Base-by-base conservation (phyloP, 2,888 invertebrate species). In the Odontocerum albicorne region DNA sequence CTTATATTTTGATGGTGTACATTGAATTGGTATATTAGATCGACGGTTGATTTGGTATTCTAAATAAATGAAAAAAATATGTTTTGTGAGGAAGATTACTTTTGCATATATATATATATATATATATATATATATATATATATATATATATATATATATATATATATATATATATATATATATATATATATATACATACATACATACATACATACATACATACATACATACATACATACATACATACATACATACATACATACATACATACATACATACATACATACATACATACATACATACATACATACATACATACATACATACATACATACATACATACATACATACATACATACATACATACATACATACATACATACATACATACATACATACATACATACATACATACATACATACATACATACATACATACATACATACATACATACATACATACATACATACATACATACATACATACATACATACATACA, bases 391-490 rank as follows among this genome's bases (percentile, higher is more conserved):
- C 10, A 27, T 27, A 27, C 10, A 27, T 27, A 27, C 10, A 27
- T 27, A 10, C 10, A 27, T 27, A 27, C 10, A 27, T 27, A 27
- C 10, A 27, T 27, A 27, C 10, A 35, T 35, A 35, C 12, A 35
- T 35, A 35, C 12, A 10, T 35, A 35, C 12, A 35, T 35, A 35
- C 4, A 35, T 35, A 35, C 12, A 35, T 35, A 10, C 4, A 35
- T 12, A 35, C 12, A 35, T 35, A 35, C 12, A 35, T 35, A 35
- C 12, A 35, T 35, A 35, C 12, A 35, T 35, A 35, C 12, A 35
- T 35, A 35, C 12, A 35, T 35, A 35, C 12, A 35, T 35, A 35
- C 12, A 35, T 35, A 35, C 12, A 35, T 35, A 35, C 12, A 35
- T 35, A 35, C 12, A 35, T 35, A 35, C 12, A 35, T 35, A 35